phyloP scores from a whole-genome alignment of 2,888 invertebrate genomes.

The Cephus pulcher region DNA sequence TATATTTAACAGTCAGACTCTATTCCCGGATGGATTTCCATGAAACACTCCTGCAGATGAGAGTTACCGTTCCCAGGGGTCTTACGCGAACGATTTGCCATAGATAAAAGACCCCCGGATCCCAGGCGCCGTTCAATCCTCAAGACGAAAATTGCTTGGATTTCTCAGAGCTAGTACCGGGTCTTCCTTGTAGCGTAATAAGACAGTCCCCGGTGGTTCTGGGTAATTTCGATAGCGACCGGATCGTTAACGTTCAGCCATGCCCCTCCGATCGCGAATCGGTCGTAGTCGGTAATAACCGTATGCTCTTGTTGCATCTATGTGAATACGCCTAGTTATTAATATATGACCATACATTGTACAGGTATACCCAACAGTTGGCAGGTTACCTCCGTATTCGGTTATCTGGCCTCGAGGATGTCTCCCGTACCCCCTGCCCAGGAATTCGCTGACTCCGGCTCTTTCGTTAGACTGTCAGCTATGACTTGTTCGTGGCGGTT shows the following conservation, averaged over 20 bases:
- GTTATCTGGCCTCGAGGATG: neutral
- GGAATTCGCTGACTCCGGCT: constrained; percentile 13
- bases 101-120: neutral
- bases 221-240: neutral
- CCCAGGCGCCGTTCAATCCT: neutral
- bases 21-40: neutral
- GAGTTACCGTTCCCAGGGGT: neutral
- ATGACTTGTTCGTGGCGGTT: neutral
- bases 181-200: neutral
- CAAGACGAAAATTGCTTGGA: neutral
- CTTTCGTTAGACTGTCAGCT: neutral
- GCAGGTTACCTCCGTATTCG: neutral
- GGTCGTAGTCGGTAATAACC: neutral
- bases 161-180: neutral
- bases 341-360: neutral
- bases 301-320: neutral
- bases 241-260: neutral
- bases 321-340: neutral
- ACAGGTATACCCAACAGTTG: neutral
- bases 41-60: neutral
- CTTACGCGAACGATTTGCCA: neutral
- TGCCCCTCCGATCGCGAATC: neutral
- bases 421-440: neutral
- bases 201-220: neutral
- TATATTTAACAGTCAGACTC: neutral